Base-by-base conservation (phyloP, 1,140 invertebrate species). In the Temnothorax longispinosus region DNA sequence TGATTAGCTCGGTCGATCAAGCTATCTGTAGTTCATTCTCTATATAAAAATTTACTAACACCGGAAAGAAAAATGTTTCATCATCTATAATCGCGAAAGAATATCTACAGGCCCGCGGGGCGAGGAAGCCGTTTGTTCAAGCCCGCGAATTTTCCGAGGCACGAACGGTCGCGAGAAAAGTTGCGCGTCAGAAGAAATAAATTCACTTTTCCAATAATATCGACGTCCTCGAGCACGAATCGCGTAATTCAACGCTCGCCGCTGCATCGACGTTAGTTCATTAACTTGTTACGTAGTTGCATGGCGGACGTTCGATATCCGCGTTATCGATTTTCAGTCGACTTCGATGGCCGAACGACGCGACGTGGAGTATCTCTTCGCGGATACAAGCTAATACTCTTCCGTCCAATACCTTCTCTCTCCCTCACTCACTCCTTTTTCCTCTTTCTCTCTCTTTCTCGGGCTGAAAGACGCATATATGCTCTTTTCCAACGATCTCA, bases 271-370 rank as follows among this genome's bases (percentile, higher is more conserved):
- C 80, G 80, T 84, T 60, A 75, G 80, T 84, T 84, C 80, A 84
- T 84, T 84, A 84, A 84, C 80, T 84, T 84, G 80, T 84, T 84
- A 84, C 69, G 71, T 60, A 84, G 80, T 84, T 84, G 80, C 69
- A 84, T 60, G 69, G 54, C 80, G 64, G 69, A 75, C 58, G 80
- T 58, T 60, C 67, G 44, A 82, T 82, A 82, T 60, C 80, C 67
- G 54, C 80, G 54, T 62, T 75, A 84, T 84, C 80, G 80, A 84
- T 84, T 84, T 75, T 75, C 69, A 74, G 80, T 75, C 80, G 80
- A 74, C 80, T 75, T 74, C 60, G 80, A 82, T 82, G 80, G 80
- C 67, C 80, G 54, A 56, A 47, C 50, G 77, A 81, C 65, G 52
- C 80, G 69, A 84, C 69, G 69, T 74, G 44, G 80, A 60, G 41